phyloP scores from a whole-genome alignment of 2,797 vertebrate species.

The Thaleichthys pacificus region DNA sequence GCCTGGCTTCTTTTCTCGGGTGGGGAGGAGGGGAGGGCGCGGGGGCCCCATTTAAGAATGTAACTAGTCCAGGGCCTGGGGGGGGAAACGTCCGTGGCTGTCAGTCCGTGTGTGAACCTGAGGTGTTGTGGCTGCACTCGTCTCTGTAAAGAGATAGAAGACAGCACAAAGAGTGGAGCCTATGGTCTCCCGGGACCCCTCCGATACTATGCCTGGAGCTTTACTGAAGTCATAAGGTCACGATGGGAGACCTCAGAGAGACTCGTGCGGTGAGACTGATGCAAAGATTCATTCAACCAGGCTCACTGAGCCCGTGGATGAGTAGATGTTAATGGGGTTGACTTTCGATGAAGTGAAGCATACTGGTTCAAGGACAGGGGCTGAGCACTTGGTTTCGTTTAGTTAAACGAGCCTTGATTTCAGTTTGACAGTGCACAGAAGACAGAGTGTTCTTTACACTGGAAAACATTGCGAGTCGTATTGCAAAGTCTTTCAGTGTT shows the following conservation, averaged over 20 bases:
- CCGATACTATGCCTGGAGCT: neutral
- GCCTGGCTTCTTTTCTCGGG: neutral
- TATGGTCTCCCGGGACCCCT: neutral
- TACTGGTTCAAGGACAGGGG: too few relatives aligned
- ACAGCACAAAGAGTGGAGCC: neutral
- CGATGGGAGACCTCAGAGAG: neutral
- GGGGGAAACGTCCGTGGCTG: constrained; percentile 29
- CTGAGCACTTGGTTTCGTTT: too few relatives aligned
- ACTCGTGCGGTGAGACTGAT: neutral
- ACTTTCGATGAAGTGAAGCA: too few relatives aligned
- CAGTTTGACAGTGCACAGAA: neutral
- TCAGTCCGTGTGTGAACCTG: constrained; percentile 15
- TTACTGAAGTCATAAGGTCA: neutral
- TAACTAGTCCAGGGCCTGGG: constrained; percentile 30
- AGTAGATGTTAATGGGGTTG: too few relatives aligned
- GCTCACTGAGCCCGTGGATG: too few relatives aligned
- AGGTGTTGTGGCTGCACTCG: constrained; percentile 10
- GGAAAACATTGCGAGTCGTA: neutral
- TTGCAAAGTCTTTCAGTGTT: neutral
- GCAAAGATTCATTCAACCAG: too few relatives aligned
- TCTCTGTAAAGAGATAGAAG: constrained; percentile 14
- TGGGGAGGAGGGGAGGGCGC: neutral
- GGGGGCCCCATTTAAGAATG: constrained; percentile 33
- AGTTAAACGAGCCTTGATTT: too few relatives aligned
- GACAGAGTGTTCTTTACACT: neutral